phyloP scores from a whole-genome alignment of 2,888 invertebrate species.

The Magallana nippona region DNA sequence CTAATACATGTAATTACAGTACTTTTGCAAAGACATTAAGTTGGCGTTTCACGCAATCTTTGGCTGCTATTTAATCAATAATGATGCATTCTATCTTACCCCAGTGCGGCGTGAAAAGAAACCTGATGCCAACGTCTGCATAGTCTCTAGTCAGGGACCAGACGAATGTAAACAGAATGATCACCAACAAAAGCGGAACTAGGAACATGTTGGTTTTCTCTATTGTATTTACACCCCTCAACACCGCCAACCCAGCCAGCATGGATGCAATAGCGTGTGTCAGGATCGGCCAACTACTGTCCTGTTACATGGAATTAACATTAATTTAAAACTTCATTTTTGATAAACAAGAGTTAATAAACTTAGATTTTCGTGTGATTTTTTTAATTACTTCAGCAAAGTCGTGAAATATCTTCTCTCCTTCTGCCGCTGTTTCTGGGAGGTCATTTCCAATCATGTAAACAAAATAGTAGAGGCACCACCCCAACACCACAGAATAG shows the following conservation, averaged over 20 bases:
- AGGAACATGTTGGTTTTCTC: conserved; percentile 75
- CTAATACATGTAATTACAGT: no score
- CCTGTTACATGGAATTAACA: conserved; percentile 53
- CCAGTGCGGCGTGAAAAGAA: conserved; percentile 75
- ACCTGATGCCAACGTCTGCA: conserved; percentile 70
- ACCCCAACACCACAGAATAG: conserved; percentile 76
- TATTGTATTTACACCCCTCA: conserved; percentile 74
- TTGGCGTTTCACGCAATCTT: no score
- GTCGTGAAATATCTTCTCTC: conserved; percentile 67
- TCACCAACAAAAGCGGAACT: conserved; percentile 70
- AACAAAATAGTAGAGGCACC: conserved; percentile 76
- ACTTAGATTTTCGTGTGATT: no score
- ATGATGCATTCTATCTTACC: conserved; percentile 56
- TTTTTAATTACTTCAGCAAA: conserved; percentile 66
- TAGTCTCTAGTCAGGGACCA: conserved; percentile 72
- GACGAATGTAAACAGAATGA: conserved; percentile 72
- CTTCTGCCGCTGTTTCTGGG: conserved; percentile 62
- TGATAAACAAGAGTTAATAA: background rate
- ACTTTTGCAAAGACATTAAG: no score
- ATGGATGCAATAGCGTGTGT: conserved; percentile 68
- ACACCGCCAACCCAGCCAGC: conserved; percentile 67
- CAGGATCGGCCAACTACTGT: conserved; percentile 73
- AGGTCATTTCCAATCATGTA: conserved; percentile 68
- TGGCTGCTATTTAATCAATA: no score
- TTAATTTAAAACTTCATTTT: background rate